Conservation (phyloP, 2,797 vertebrate species). For the Ptychobarbus kaznakovi region DNA sequence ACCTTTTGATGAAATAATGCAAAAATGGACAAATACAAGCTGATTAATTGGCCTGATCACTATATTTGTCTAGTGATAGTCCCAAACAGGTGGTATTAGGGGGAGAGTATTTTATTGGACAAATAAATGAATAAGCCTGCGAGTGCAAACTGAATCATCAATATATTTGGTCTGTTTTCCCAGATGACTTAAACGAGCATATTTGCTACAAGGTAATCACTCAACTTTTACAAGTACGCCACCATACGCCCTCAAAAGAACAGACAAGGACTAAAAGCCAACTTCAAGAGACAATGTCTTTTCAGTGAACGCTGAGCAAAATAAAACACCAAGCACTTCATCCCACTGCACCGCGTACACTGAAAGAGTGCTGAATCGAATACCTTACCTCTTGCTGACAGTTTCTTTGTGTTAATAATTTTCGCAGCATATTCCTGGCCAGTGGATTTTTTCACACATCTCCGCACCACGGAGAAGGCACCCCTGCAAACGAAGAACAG, state of each 20-base stretch:
- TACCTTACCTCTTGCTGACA: conserved; percentile 94
- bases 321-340: conserved; percentile 22
- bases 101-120: background rate
- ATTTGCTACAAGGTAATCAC: background rate
- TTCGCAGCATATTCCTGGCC: conserved; percentile 99
- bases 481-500: conserved; percentile 82
- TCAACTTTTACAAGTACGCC: background rate
- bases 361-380: conserved; percentile 28
- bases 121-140: background rate
- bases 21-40: background rate
- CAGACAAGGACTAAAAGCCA: background rate
- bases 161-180: background rate
- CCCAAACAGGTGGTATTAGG: too few species aligned
- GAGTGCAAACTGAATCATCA: conserved; percentile 4
- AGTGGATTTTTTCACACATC: conserved; percentile 98
- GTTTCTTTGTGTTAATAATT: conserved; percentile 99
- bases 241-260: background rate
- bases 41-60: background rate
- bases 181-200: background rate
- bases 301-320: conserved; percentile 12
- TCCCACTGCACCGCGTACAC: background rate
- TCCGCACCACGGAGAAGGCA: conserved; percentile 99
- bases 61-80: background rate
- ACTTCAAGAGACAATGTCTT: conserved; percentile 11
- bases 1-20: background rate